Conservation (phyloP, 2,797 vertebrate genomes). For the Microchirus variegatus region DNA sequence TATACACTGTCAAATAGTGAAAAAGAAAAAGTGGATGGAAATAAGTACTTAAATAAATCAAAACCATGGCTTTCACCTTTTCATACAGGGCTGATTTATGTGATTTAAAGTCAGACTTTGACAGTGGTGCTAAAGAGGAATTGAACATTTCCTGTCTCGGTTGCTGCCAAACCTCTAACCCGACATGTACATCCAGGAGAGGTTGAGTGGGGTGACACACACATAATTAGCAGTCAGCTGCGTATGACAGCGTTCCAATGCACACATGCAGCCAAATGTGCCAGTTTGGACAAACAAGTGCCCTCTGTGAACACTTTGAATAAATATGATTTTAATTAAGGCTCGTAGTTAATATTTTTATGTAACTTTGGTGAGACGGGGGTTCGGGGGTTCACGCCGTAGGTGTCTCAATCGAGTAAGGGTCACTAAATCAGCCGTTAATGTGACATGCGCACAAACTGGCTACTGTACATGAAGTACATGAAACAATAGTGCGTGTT, state of each 20-base stretch:
- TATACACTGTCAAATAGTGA: too few relatives aligned
- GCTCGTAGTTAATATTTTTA: too few relatives aligned
- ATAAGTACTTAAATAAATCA: too few relatives aligned
- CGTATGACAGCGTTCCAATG: constrained; percentile 35
- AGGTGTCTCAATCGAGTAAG: too few relatives aligned
- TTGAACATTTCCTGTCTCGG: neutral
- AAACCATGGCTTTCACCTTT: neutral
- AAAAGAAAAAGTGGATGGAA: too few relatives aligned
- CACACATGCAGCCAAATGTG: constrained; percentile 29
- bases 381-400: too few relatives aligned
- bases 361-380: too few relatives aligned
- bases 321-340: neutral
- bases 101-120: neutral
- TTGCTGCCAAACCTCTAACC: constrained; percentile 10
- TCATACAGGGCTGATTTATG: neutral
- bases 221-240: constrained; percentile 16
- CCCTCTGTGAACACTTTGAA: constrained; percentile 16
- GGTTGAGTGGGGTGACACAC: constrained; percentile 4
- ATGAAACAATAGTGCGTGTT: too few relatives aligned
- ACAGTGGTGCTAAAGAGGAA: neutral
- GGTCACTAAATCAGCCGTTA: too few relatives aligned
- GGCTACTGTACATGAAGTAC: too few relatives aligned
- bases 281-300: constrained; percentile 38
- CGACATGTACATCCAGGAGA: constrained; percentile 17
- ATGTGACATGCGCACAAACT: too few relatives aligned